These are phyloP conservation scores for Morone chrysops DNA, from an alignment of 2,113 vertebrate species.

Conservation along the genomic window DNA sequence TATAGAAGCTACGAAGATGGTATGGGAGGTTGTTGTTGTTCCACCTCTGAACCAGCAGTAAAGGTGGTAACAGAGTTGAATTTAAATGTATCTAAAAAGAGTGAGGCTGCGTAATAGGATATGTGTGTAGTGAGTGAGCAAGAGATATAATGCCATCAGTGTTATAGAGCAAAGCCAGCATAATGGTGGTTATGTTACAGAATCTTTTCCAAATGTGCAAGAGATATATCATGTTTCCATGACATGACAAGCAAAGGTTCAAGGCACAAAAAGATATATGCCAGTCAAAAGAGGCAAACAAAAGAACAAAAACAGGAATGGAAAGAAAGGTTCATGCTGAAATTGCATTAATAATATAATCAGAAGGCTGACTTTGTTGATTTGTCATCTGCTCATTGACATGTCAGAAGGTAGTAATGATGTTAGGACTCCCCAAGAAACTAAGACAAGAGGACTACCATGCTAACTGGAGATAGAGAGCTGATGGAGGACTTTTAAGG, in stretches of 20 bases:
- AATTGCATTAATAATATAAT: neutral
- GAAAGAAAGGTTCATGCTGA: neutral
- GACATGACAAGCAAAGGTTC: neutral
- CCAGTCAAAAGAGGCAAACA: neutral
- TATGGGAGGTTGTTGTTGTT: no score
- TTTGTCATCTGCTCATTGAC: constrained; percentile 57
- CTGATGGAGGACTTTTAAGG: constrained; percentile 85
- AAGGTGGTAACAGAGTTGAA: no score
- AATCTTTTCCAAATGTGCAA: neutral
- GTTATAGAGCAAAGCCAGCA: no score
- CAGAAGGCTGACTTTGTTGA: constrained; percentile 64
- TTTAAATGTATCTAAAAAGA: no score
- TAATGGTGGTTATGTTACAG: no score
- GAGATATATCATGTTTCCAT: neutral
- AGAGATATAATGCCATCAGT: no score
- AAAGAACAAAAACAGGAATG: neutral
- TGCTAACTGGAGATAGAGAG: constrained; percentile 71
- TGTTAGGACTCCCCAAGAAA: constrained; percentile 1
- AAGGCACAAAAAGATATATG: neutral
- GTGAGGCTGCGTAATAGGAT: no score
- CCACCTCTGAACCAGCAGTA: no score
- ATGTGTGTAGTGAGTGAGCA: no score
- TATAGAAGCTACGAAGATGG: no score
- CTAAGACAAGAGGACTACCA: neutral
- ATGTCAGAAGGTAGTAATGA: neutral